These are phyloP conservation scores for Drosophila quadrilineata DNA, from an alignment of 1,140 invertebrate genomes.

Conservation along the genomic window DNA sequence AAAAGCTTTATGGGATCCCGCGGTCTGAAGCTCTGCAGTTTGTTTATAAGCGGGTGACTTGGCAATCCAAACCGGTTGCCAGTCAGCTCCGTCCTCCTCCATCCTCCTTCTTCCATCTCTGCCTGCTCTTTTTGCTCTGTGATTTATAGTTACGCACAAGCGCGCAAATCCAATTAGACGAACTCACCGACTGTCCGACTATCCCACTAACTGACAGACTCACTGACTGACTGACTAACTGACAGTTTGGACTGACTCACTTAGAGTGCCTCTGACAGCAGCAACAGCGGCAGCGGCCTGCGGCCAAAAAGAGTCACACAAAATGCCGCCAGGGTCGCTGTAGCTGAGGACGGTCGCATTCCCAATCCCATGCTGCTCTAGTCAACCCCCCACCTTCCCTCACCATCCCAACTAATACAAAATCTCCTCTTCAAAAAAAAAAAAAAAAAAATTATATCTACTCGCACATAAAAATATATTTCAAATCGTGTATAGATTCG, in stretches of 20 bases:
- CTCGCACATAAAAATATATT: constrained; percentile 23
- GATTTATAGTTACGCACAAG: constrained; percentile 79
- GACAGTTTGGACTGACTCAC: background rate
- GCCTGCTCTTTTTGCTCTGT: no score
- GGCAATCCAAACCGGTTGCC: constrained; percentile 75
- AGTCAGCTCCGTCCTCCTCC: constrained; percentile 9
- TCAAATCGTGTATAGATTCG: constrained; percentile 35
- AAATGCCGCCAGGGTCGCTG: constrained; percentile 63
- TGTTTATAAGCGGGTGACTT: constrained; percentile 74
- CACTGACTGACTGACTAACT: constrained; percentile 15
- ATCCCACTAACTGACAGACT: constrained; percentile 33
- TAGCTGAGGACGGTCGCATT: constrained; percentile 27
- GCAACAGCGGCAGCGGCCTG: no score
- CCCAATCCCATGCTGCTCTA: constrained; percentile 31
- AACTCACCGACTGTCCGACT: constrained; percentile 52
- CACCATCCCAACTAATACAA: no score
- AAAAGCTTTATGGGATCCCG: constrained; percentile 67
- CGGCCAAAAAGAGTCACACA: constrained; percentile 44
- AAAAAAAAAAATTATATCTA: no score
- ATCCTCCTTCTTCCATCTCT: background rate
- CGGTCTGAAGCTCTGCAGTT: constrained; percentile 62
- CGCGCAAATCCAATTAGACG: constrained; percentile 77
- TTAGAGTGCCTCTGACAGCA: constrained; percentile 14
- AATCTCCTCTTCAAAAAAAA: no score
- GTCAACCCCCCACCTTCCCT: constrained; percentile 39